A percentile compares a stretch with the other conserved stretches of the same genome.
Conservation (phyloP, 2,888 invertebrate species). For the Herminia tarsipennalis region DNA sequence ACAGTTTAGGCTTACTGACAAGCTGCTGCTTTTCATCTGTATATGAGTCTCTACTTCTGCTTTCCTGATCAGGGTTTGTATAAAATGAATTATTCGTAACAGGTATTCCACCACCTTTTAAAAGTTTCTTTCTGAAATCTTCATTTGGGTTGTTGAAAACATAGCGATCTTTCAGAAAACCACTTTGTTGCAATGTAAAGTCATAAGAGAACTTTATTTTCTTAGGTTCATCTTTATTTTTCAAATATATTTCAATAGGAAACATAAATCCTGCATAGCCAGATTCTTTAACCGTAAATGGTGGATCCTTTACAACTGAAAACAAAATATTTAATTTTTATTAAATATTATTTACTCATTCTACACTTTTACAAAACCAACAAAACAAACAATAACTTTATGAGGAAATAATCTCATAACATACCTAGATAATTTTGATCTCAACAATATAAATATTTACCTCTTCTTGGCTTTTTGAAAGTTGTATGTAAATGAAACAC, state of each 20-base stretch:
- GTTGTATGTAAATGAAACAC: slow-evolving; percentile 96
- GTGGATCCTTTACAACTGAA: slow-evolving; percentile 95
- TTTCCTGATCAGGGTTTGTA: slow-evolving; percentile 82
- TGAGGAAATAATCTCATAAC: too few relatives aligned
- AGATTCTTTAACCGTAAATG: slow-evolving; percentile 95
- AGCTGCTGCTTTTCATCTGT: slow-evolving; percentile 86
- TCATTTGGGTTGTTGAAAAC: slow-evolving; percentile 94
- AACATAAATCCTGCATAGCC: slow-evolving; percentile 98
- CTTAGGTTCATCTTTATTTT: slow-evolving; percentile 95
- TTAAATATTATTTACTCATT: not conserved
- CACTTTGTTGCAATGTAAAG: slow-evolving; percentile 91
- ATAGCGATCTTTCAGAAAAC: slow-evolving; percentile 92
- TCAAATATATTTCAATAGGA: slow-evolving; percentile 95
- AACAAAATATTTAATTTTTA: slow-evolving; percentile 38
- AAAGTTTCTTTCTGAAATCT: slow-evolving; percentile 94
- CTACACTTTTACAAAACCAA: too few relatives aligned
- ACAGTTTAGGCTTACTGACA: slow-evolving; percentile 90
- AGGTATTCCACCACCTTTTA: slow-evolving; percentile 93
- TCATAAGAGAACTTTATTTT: slow-evolving; percentile 94
- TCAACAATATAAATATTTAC: slow-evolving; percentile 74
- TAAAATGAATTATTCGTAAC: slow-evolving; percentile 76
- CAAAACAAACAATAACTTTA: too few relatives aligned
- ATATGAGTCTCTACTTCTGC: slow-evolving; percentile 84
- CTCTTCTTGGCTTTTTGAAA: slow-evolving; percentile 96
- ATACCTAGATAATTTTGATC: not conserved